Evolutionary conservation across 1,140 invertebrate species (phyloP).

Genomic region (Aphelinus atriplicis): DNA sequence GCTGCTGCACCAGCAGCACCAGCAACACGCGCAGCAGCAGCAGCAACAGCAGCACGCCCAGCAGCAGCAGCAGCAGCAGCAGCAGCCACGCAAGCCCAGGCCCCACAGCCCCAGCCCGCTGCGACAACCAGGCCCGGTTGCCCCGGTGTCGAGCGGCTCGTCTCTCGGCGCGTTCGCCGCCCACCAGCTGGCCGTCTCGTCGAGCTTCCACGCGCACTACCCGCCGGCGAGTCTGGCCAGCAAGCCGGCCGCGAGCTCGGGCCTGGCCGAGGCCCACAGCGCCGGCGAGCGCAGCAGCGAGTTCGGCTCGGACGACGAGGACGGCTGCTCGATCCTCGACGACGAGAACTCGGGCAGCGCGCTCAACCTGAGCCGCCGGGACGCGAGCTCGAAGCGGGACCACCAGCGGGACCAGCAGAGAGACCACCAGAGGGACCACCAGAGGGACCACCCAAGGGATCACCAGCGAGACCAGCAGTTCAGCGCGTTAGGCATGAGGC

Average conservation of each 20-base stretch:
- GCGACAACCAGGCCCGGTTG: conserved; percentile 61
- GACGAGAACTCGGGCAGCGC: conserved; percentile 72
- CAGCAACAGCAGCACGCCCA: conserved; percentile 54
- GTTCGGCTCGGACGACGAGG: conserved; percentile 70
- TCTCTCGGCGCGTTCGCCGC: conserved; percentile 56
- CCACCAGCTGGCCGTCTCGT: conserved; percentile 49
- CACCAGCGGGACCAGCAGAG: conserved; percentile 30
- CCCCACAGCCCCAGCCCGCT: conserved; percentile 56
- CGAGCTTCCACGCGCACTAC: conserved; percentile 59
- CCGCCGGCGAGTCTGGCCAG: conserved; percentile 55
- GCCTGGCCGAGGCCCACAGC: conserved; percentile 28
- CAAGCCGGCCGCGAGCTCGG: conserved; percentile 44
- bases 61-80: conserved; percentile 52
- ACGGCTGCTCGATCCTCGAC: conserved; percentile 13
- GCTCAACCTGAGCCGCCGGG: conserved; percentile 73
- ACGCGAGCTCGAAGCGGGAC: conserved; percentile 31
- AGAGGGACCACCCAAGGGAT: conserved; percentile 1
- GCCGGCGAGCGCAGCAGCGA: conserved; percentile 63
- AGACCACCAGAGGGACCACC: conserved; percentile 25
- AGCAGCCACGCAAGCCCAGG: conserved; percentile 59
- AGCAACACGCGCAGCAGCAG: conserved; percentile 47
- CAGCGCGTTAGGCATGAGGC: conserved; percentile 57
- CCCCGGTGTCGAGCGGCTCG: conserved; percentile 58
- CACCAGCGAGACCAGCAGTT: conserved; percentile 16
- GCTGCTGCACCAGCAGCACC: conserved; percentile 52